Evolutionary conservation across 1,140 invertebrate species (phyloP).

Genomic region (Drosophila nebulosa): DNA sequence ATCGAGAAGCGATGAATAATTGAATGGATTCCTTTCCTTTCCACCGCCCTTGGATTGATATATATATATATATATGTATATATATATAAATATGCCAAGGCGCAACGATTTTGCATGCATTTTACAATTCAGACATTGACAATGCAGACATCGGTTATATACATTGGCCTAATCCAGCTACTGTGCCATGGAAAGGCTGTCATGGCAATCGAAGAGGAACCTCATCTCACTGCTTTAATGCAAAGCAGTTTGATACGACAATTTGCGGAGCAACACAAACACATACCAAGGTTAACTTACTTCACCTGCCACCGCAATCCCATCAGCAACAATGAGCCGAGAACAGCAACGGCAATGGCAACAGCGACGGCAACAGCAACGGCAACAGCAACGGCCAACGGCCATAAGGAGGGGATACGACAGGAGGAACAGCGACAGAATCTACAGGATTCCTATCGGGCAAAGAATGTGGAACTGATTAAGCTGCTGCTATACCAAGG

Average conservation of each 20-base stretch:
- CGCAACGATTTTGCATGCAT: neutral
- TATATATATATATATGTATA: no score
- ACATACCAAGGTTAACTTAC: conserved; percentile 72
- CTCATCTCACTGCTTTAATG: conserved; percentile 35
- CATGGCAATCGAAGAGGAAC: conserved; percentile 2
- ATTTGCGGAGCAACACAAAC: conserved; percentile 58
- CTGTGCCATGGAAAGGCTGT: neutral
- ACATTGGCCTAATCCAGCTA: conserved; percentile 15
- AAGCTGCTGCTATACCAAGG: conserved; percentile 41
- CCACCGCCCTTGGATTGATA: neutral
- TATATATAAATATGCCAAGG: neutral
- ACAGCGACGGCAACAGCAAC: no score
- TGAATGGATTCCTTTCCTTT: neutral
- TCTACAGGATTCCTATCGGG: conserved; percentile 44
- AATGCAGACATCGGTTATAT: neutral
- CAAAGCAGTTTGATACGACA: conserved; percentile 46
- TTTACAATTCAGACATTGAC: neutral
- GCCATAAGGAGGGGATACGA: neutral
- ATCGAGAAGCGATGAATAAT: conserved; percentile 39
- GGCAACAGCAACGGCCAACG: neutral
- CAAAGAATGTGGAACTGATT: conserved; percentile 67
- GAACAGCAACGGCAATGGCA: neutral
- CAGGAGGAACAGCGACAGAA: conserved; percentile 4
- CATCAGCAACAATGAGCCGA: conserved; percentile 8
- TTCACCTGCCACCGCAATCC: conserved; percentile 64